Evolutionary conservation across 2,113 vertebrate genomes (phyloP), one percentile per base, ranked within the genome.

Genomic region (Clarias batrachus): DNA sequence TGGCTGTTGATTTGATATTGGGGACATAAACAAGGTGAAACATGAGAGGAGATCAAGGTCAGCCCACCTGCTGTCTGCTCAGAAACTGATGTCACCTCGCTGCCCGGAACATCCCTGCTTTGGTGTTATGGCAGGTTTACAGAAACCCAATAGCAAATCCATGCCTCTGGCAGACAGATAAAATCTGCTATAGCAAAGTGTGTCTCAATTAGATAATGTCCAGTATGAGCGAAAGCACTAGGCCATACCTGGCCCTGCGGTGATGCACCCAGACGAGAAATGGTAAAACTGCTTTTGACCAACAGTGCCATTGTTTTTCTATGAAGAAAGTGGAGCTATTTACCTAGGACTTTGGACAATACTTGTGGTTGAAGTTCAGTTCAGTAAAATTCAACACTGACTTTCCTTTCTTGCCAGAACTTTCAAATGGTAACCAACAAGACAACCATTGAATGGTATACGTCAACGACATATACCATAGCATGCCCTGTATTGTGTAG

Each of bases 141-240:
- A 86, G 92, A 92, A 93, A 91, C 92, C 92, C 85, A 14, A 88
- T 79, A 91, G 93, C 93, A 92, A 80, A 84, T 88, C 2, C 80
- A 88, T 79, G 79, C 88, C 91, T 88, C 85, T 12, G 65, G 87
- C 93, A 88, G 89, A 89, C 92, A 95, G 95, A 95, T 95, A 92
- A 89, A 90, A 95, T 96, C 94, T 89, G 93, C 92, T 90, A 93
- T 90, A 93, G 86, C 65, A 90, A 91, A 93, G 92, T 92, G 92
- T 91, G 93, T 93, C 92, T 89, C 87, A 91, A 92, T 87, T 88
- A 92, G 91, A 92, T 94, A 94, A 94, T 92, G 93, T 92, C 91
- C 86, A 81, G 63, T 12, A 88, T 81, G 88, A 92, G 92, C 91
- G 90, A 92, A 89, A 86, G 62, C 90, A 87, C 87, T 87, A 92